A percentile compares a stretch with the other conserved stretches of the same genome.
Evolutionary conservation across 2,113 vertebrate species (phyloP).

Genomic region (Lipotes vexillifer): DNA sequence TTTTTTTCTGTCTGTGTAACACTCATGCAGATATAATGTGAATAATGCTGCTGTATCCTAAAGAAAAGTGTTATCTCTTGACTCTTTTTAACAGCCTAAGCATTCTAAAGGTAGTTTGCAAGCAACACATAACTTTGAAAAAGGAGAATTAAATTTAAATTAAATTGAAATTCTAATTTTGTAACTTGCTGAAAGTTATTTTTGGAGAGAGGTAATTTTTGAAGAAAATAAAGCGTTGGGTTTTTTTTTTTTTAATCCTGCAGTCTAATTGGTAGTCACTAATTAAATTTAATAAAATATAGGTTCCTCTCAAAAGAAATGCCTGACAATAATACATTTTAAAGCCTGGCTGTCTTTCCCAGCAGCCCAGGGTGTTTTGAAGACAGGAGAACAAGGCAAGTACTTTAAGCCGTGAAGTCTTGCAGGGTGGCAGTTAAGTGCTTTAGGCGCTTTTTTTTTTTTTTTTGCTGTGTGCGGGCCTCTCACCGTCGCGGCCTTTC

Average conservation of each 20-base stretch:
- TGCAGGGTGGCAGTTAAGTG: slow-evolving; percentile 44
- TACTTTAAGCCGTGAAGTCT: slow-evolving; percentile 35
- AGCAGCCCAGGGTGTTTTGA: slow-evolving; percentile 14
- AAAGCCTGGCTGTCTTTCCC: slow-evolving; percentile 47
- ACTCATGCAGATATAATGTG: neutral
- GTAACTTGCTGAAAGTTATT: neutral
- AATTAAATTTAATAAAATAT: slow-evolving; percentile 42
- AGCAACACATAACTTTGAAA: neutral
- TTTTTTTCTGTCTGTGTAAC: neutral
- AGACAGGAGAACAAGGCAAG: slow-evolving; percentile 47
- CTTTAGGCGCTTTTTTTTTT: slow-evolving; percentile 52
- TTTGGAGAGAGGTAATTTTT: slow-evolving; percentile 3
- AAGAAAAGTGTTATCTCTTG: neutral
- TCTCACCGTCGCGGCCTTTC: too few species aligned
- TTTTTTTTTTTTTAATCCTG: neutral
- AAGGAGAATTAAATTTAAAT: neutral
- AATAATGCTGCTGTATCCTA: neutral
- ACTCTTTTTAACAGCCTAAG: neutral
- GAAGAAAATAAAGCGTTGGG: neutral
- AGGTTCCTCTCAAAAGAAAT: slow-evolving; percentile 31
- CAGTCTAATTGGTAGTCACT: neutral
- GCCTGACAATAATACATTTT: neutral
- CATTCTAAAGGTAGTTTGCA: neutral
- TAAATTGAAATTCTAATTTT: slow-evolving; percentile 21
- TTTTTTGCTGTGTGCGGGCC: too few species aligned